Conservation (phyloP, 1,140 invertebrate species). For the Aphis gossypii region DNA sequence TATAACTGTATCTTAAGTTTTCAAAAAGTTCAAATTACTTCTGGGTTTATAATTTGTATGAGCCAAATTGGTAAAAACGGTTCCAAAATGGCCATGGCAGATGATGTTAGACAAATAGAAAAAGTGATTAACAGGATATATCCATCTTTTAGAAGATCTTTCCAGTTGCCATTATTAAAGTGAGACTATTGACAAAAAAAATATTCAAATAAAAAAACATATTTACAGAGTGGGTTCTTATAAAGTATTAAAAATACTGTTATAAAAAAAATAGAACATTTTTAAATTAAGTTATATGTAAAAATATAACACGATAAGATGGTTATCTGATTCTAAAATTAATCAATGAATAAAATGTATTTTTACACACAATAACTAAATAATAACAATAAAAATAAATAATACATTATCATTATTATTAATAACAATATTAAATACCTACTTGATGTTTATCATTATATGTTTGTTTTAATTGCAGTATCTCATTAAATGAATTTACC, state of each 20-base stretch:
- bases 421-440: neutral
- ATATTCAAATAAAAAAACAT: neutral
- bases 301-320: neutral
- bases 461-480: conserved; percentile 31
- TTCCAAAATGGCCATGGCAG: conserved; percentile 81
- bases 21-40: conserved; percentile 65
- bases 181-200: neutral
- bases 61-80: conserved; percentile 85
- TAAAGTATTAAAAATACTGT: neutral
- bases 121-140: conserved; percentile 71
- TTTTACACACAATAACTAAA: neutral
- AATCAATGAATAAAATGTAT: too few species aligned
- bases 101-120: conserved; percentile 78
- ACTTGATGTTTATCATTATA: neutral
- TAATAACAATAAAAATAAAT: neutral
- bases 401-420: too few species aligned
- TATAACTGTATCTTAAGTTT: neutral
- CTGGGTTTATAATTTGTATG: conserved; percentile 74
- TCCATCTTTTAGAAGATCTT: conserved; percentile 68
- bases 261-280: neutral
- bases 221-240: neutral
- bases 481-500: conserved; percentile 30
- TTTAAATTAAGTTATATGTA: neutral
- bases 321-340: neutral
- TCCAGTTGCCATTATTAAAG: conserved; percentile 64